phyloP scores from a whole-genome alignment of 2,113 vertebrate species.

The Ondatra zibethicus region DNA sequence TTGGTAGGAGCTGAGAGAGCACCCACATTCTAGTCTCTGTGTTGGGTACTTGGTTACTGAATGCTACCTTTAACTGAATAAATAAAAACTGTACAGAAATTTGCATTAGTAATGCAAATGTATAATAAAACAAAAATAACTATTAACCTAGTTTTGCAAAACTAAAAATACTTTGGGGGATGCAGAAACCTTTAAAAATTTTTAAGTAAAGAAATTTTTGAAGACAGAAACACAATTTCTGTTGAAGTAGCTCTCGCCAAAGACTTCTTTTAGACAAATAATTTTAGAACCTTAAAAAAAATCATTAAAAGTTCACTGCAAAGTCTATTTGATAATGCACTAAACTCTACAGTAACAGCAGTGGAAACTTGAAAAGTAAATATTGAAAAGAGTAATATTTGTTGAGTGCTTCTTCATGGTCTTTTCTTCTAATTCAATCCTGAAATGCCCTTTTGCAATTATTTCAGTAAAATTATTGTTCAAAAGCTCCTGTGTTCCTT shows the following conservation, averaged over 20 bases:
- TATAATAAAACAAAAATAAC: not conserved
- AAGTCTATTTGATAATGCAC: not conserved
- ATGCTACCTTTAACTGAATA: not conserved
- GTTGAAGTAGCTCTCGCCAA: not conserved
- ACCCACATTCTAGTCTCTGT: not conserved
- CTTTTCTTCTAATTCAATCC: conserved; percentile 7
- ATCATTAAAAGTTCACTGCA: not conserved
- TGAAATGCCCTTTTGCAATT: conserved; percentile 30
- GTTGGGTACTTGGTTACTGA: not conserved
- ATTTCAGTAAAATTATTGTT: not conserved
- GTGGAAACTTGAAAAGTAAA: conserved; percentile 1
- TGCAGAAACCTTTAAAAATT: not conserved
- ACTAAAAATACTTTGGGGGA: not conserved
- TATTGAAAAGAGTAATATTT: not conserved
- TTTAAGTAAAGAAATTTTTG: not conserved
- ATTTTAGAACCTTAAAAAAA: not conserved
- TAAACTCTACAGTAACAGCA: not conserved
- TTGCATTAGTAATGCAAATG: not conserved
- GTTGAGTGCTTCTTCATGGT: not conserved
- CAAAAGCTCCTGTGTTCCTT: not conserved
- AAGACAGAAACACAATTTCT: conserved; percentile 18
- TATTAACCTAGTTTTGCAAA: not conserved
- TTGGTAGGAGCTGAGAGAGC: not conserved
- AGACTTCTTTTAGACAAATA: not conserved
- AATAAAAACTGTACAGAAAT: not conserved